These are phyloP conservation scores for Nothocercus nigrocapillus DNA, from an alignment of 2,113 vertebrate species.

Conservation along the genomic window DNA sequence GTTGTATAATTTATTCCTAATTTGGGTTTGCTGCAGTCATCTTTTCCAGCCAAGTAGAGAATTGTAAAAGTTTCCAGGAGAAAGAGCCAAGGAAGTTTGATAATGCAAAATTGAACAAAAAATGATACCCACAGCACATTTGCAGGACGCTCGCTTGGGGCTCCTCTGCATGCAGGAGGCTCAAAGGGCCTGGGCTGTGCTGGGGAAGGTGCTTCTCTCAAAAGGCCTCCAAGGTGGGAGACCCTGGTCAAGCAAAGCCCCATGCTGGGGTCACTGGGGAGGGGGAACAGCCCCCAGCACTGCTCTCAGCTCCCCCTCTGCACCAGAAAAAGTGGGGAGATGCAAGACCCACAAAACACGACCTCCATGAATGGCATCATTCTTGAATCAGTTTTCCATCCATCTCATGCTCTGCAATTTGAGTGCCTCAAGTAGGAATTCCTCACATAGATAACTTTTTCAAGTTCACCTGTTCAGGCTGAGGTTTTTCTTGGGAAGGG, in stretches of 20 bases:
- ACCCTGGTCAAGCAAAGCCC: fast-evolving
- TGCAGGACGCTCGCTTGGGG: background rate
- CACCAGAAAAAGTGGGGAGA: background rate
- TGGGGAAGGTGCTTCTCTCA: background rate
- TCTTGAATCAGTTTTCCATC: background rate
- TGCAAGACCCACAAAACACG: background rate
- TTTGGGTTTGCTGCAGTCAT: constrained; percentile 73
- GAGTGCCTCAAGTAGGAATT: background rate
- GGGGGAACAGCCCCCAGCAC: background rate
- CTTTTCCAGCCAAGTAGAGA: constrained; percentile 53
- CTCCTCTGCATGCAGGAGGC: background rate
- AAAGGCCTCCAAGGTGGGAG: background rate
- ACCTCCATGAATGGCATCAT: constrained; percentile 35
- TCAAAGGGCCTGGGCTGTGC: fast-evolving
- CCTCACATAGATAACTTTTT: constrained; percentile 10
- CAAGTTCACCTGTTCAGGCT: constrained; percentile 38
- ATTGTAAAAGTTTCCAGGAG: constrained; percentile 65
- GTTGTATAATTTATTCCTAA: constrained; percentile 74
- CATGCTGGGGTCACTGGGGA: background rate
- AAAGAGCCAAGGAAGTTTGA: constrained; percentile 60
- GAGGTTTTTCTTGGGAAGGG: background rate
- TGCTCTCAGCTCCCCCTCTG: background rate
- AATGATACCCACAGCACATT: background rate
- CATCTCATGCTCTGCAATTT: background rate
- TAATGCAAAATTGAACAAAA: background rate